Evolutionary conservation across 2,797 vertebrate genomes (phyloP).

Genomic region (Sebastes cheni): DNA sequence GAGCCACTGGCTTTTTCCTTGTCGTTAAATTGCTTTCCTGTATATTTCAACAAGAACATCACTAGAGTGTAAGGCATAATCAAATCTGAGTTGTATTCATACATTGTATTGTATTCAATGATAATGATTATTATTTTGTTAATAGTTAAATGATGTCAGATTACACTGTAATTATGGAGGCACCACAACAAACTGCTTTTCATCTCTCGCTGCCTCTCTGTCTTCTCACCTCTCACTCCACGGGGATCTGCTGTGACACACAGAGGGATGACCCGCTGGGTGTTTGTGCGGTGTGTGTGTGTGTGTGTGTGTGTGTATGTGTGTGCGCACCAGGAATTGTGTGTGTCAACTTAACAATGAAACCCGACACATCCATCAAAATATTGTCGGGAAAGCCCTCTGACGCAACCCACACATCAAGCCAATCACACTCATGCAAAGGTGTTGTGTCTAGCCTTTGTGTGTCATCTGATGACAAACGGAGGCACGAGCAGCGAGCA

Average conservation of each 20-base stretch:
- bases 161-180: not conserved
- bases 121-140: not conserved
- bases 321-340: not conserved
- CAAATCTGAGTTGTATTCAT: not conserved
- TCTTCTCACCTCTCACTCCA: slow-evolving; percentile 21
- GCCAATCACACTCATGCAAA: slow-evolving; percentile 40
- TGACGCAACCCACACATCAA: slow-evolving; percentile 21
- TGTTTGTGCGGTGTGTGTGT: not conserved
- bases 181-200: slow-evolving; percentile 1
- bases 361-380: slow-evolving; percentile 54
- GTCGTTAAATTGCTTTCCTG: not conserved
- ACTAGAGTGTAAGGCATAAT: not conserved
- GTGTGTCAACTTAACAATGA: slow-evolving; percentile 49
- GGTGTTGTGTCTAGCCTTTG: slow-evolving; percentile 33
- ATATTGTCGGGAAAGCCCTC: slow-evolving; percentile 55
- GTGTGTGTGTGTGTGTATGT: not conserved
- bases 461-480: slow-evolving; percentile 49
- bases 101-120: not conserved
- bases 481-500: slow-evolving; percentile 3
- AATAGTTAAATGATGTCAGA: not conserved
- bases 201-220: slow-evolving; percentile 1
- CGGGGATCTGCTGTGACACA: slow-evolving; percentile 9
- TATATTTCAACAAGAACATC: accelerated
- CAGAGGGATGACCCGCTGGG: slow-evolving; percentile 11
- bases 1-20: no score